These are phyloP conservation scores for Melinopterus prodromus DNA, from an alignment of 2,888 invertebrate genomes.

Conservation along the genomic window DNA sequence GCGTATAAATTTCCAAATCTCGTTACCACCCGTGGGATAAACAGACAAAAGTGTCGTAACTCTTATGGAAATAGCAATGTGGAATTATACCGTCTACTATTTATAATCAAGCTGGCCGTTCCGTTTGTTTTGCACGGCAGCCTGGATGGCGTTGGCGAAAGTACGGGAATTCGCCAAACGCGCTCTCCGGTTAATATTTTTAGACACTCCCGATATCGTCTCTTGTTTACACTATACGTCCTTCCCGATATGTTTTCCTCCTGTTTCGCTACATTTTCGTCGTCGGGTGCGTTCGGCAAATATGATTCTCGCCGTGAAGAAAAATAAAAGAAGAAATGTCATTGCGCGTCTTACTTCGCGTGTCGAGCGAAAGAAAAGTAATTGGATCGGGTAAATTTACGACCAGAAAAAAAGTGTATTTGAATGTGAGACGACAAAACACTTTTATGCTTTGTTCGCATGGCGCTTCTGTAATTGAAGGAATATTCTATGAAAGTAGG, in stretches of 20 bases:
- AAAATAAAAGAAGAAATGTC: too few relatives aligned
- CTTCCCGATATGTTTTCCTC: neutral
- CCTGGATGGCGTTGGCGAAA: slow-evolving; percentile 28
- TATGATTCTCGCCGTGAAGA: too few relatives aligned
- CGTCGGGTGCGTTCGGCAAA: neutral
- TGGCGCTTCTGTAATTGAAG: too few relatives aligned
- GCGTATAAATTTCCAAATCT: neutral
- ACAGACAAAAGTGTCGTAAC: neutral
- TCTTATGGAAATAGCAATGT: slow-evolving; percentile 5
- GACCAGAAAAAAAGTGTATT: too few relatives aligned
- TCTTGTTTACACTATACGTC: slow-evolving; percentile 13
- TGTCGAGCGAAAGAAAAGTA: too few relatives aligned
- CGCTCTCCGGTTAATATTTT: slow-evolving; percentile 15
- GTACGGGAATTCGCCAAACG: slow-evolving; percentile 14
- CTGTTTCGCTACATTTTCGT: neutral
- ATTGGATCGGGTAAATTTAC: too few relatives aligned
- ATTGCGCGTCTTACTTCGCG: too few relatives aligned
- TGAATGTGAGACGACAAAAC: too few relatives aligned
- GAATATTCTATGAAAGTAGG: too few relatives aligned
- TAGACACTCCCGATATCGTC: slow-evolving; percentile 11
- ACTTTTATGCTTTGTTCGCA: too few relatives aligned
- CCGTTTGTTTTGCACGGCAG: slow-evolving; percentile 19
- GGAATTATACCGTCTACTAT: slow-evolving; percentile 13
- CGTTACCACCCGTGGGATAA: neutral
- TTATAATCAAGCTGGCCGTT: slow-evolving; percentile 28